Base-by-base conservation (phyloP, 2,888 invertebrate species). In the Ophioninae sp. region DNA sequence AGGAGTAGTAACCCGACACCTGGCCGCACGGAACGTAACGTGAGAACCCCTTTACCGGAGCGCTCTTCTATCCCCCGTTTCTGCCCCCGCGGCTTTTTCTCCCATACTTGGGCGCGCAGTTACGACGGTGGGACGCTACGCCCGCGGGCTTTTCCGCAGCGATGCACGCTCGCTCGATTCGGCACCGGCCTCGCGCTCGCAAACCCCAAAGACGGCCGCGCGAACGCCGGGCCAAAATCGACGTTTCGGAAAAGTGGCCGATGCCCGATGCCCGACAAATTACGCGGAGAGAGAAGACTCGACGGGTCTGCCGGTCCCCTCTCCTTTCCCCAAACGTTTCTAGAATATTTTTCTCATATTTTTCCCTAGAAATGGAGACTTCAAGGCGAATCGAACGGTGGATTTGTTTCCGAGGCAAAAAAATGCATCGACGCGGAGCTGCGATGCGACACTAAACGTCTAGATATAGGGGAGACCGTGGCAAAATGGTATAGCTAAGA, bases 21-120 rank as follows among this genome's bases (percentile, higher is more conserved):
- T 88, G 90, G 91, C 91, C 90, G 89, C 90, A 90, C 89, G 88
- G 90, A 90, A 89, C 90, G 92, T 92, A 92, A 92, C 91, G 90
- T 90, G 92, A 92, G 91, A 91, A 87, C 89, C 88, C 88, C 89
- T 89, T 88, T 87, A 89, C 90, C 89, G 88, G 87, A 86, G 87
- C 88, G 87, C 88, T 88, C 64, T 87, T 83, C 84, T 82, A 65
- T 80, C 83, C 79, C 83, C 72, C 69, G 56, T 20, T 84, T 68
- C 30, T 84, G 72, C 79, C 81, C 67, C 83, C 77, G 73, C 74
- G 67, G 65, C 67, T 81, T 71, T 64, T 78, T 75, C 67, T 79
- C 65, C 71, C 69, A 65, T 79, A 61, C 74, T 76, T 69, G 44
- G 67, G 51, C 83, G 74, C 20, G 74, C 64, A 56, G 65, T 75